Evolutionary conservation across 2,797 vertebrate genomes (phyloP).

Genomic region (Lepus oiostolus): DNA sequence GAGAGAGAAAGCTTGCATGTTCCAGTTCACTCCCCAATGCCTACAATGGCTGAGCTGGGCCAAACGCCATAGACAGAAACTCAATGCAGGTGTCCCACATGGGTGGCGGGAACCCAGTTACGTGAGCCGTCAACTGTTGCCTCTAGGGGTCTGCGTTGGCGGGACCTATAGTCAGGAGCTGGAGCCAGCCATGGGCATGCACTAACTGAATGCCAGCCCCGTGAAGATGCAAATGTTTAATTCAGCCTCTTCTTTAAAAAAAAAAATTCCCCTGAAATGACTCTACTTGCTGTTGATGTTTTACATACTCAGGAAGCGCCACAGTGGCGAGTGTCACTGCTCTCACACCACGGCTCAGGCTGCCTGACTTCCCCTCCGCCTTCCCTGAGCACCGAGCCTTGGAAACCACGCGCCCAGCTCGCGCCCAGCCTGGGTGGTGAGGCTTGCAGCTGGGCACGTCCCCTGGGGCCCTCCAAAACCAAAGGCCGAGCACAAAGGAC

Average conservation of each 20-base stretch:
- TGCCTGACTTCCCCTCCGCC: neutral
- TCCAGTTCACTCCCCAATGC: too few species aligned
- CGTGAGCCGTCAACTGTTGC: too few species aligned
- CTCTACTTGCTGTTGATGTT: neutral
- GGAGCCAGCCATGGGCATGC: too few species aligned
- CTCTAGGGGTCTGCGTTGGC: too few species aligned
- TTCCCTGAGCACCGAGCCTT: neutral
- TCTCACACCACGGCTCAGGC: neutral
- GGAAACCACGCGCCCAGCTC: neutral
- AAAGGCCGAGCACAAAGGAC: neutral
- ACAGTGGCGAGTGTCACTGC: neutral
- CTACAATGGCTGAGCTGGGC: too few species aligned
- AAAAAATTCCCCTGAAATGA: neutral
- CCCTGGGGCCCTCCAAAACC: neutral
- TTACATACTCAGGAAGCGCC: constrained; percentile 9
- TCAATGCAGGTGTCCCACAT: too few species aligned
- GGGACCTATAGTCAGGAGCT: too few species aligned
- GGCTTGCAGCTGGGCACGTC: neutral
- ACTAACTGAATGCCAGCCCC: too few species aligned
- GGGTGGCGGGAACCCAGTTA: too few species aligned
- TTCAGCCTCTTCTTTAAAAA: neutral
- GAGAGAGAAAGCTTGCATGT: too few species aligned
- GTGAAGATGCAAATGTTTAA: constrained; percentile 64
- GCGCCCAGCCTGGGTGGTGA: neutral
- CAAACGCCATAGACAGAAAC: too few species aligned